phyloP scores from a whole-genome alignment of 2,888 invertebrate genomes.

The Aelia acuminata region DNA sequence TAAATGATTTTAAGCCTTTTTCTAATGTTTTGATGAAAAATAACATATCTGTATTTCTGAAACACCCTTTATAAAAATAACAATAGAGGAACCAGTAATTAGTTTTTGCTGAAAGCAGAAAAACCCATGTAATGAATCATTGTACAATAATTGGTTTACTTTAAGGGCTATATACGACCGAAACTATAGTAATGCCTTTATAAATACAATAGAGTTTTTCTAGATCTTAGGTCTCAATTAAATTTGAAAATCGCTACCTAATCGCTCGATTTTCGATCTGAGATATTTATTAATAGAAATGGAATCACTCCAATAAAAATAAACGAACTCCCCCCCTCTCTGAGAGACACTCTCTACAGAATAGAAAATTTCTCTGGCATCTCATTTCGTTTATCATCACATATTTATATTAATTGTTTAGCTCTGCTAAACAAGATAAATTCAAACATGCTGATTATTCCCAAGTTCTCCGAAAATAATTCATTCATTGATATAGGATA shows the following conservation, averaged over 20 bases:
- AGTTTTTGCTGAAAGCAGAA: too few species aligned
- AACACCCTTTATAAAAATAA: too few species aligned
- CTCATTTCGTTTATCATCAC: not conserved
- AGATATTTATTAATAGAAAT: conserved; percentile 17
- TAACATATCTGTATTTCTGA: too few species aligned
- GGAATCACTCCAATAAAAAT: conserved; percentile 13
- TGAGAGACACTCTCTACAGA: not conserved
- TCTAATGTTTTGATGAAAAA: too few species aligned
- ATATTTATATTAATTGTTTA: not conserved
- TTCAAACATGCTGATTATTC: not conserved
- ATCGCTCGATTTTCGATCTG: not conserved
- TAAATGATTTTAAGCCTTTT: too few species aligned
- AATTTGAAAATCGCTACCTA: too few species aligned
- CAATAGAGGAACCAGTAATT: too few species aligned
- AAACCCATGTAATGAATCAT: too few species aligned
- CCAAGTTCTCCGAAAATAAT: not conserved
- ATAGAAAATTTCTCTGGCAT: conserved; percentile 10
- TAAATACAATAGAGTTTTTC: not conserved
- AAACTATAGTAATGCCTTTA: not conserved
- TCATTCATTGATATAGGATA: not conserved
- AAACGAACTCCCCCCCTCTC: not conserved
- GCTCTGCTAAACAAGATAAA: not conserved
- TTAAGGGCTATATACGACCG: too few species aligned
- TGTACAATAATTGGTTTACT: too few species aligned
- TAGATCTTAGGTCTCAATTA: not conserved